A percentile compares a stretch with the other conserved stretches of the same genome.
These are phyloP conservation scores for Zenarchopterus dispar DNA, from an alignment of 2,797 vertebrate species.

Conservation along the genomic window DNA sequence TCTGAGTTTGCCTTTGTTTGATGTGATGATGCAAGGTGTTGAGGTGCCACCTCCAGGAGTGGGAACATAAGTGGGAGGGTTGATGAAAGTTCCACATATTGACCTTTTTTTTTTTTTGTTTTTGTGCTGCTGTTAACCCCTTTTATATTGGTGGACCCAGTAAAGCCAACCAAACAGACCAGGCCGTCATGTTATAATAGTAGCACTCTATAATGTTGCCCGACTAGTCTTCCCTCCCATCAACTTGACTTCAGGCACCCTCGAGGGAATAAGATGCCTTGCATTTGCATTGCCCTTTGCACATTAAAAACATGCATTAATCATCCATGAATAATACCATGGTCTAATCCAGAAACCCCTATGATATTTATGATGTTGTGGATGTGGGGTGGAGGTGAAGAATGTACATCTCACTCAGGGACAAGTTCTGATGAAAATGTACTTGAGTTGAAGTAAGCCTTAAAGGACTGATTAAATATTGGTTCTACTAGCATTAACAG, in stretches of 20 bases:
- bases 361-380: slow-evolving; percentile 31
- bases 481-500: neutral
- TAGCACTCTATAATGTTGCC: too few relatives aligned
- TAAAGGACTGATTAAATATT: neutral
- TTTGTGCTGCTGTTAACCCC: slow-evolving; percentile 22
- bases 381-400: too few relatives aligned
- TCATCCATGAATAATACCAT: too few relatives aligned
- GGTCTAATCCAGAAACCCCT: too few relatives aligned
- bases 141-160: too few relatives aligned
- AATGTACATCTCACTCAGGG: neutral
- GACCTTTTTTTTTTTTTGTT: slow-evolving; percentile 15
- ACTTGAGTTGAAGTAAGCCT: neutral
- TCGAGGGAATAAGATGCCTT: too few relatives aligned
- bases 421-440: neutral
- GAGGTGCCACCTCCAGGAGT: slow-evolving; percentile 74
- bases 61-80: slow-evolving; percentile 80
- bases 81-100: slow-evolving; percentile 47
- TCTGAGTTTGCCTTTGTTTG: slow-evolving; percentile 65
- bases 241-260: too few relatives aligned
- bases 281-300: too few relatives aligned
- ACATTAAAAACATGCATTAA: too few relatives aligned
- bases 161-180: too few relatives aligned
- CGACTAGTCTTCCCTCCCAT: too few relatives aligned
- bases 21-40: slow-evolving; percentile 71
- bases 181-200: too few relatives aligned